These are phyloP conservation scores for Ophioninae sp. DNA, from an alignment of 2,888 invertebrate genomes.

Conservation along the genomic window DNA sequence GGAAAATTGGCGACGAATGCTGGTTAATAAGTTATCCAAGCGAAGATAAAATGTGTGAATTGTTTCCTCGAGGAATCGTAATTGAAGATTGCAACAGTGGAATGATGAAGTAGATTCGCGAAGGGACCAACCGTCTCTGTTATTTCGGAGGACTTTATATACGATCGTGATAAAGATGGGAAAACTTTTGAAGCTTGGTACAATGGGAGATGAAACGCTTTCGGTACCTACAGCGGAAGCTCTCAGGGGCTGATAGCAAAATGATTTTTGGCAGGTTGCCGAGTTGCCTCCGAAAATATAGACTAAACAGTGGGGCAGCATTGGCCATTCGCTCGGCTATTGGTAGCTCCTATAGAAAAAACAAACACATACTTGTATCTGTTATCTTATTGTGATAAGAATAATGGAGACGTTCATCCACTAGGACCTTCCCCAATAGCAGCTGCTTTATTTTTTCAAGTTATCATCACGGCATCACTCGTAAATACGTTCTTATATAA, in stretches of 20 bases:
- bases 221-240: background rate
- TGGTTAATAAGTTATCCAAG: background rate
- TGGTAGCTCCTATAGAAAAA: background rate
- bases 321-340: background rate
- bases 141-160: conserved; percentile 23
- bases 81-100: background rate
- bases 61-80: conserved; percentile 1
- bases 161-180: conserved; percentile 36
- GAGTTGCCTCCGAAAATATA: conserved; percentile 32
- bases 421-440: background rate
- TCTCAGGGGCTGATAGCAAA: conserved; percentile 13
- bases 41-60: background rate
- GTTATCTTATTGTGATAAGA: background rate
- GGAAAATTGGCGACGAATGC: background rate
- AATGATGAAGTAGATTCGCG: background rate
- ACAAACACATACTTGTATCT: conserved; percentile 3
- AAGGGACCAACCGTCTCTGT: conserved; percentile 22
- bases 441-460: background rate
- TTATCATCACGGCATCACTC: background rate
- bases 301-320: background rate
- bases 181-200: conserved; percentile 19
- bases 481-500: background rate
- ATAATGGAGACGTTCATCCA: background rate
- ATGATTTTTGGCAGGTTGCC: conserved; percentile 50
- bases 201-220: background rate